phyloP scores from a whole-genome alignment of 2,797 vertebrate genomes.

The Pteronotus mesoamericanus region DNA sequence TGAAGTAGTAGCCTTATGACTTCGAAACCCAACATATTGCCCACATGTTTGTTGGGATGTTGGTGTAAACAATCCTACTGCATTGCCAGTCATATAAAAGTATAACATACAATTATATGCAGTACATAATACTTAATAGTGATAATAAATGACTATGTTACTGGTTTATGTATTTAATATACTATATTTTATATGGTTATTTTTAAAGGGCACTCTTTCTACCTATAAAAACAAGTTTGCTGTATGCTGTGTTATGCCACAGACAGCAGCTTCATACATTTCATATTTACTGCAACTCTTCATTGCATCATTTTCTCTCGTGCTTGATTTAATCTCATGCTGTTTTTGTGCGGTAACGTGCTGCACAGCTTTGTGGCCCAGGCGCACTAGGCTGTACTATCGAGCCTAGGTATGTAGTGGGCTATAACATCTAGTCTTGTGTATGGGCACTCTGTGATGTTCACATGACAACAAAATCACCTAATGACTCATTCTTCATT shows the following conservation, averaged over 20 bases:
- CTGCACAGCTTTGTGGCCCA: neutral
- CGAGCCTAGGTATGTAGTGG: neutral
- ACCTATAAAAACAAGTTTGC: neutral
- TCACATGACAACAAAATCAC: neutral
- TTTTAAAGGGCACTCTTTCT: neutral
- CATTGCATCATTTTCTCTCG: neutral
- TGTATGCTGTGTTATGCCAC: neutral
- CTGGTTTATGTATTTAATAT: neutral
- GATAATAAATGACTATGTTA: neutral
- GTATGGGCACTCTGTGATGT: neutral
- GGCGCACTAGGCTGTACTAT: neutral
- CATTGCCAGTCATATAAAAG: neutral
- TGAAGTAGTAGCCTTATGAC: neutral
- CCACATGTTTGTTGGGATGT: neutral
- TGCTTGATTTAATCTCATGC: neutral
- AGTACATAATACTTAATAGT: neutral
- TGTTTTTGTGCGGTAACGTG: neutral
- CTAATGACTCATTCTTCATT: neutral
- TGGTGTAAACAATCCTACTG: neutral
- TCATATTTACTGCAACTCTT: neutral
- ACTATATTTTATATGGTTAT: neutral
- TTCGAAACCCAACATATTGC: neutral
- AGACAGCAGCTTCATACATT: neutral
- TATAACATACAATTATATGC: neutral
- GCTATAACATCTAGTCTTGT: neutral